Conservation (phyloP, 2,797 vertebrate species). For the Lates japonicus region DNA sequence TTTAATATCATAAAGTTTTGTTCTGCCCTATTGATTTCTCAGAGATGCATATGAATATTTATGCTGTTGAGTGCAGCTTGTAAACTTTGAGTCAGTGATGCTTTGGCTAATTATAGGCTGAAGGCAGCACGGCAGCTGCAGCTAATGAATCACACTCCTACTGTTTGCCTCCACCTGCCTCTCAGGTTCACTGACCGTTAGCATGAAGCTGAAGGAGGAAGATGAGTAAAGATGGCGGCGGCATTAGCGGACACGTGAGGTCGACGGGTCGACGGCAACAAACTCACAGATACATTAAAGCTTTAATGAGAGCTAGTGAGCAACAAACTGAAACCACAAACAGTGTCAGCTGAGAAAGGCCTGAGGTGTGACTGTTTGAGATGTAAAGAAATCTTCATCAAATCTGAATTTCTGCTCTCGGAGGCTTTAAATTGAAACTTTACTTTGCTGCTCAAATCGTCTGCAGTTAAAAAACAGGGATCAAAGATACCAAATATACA, state of each 20-base stretch:
- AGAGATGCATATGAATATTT: conserved; percentile 75
- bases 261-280: conserved; percentile 18
- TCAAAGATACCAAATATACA: not conserved
- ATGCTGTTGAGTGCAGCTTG: conserved; percentile 64
- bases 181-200: conserved; percentile 45
- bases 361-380: not conserved
- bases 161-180: conserved; percentile 57
- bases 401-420: not conserved
- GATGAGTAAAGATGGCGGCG: conserved; percentile 7
- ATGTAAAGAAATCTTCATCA: not conserved
- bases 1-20: conserved; percentile 79
- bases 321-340: not conserved
- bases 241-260: conserved; percentile 7
- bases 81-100: conserved; percentile 66
- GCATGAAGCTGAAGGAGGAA: not conserved
- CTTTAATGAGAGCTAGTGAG: conserved; percentile 36
- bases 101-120: conserved; percentile 69
- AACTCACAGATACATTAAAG: conserved; percentile 30
- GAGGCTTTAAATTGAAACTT: not conserved
- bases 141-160: conserved; percentile 65
- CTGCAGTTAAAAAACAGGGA: not conserved
- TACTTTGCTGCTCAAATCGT: not conserved
- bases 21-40: conserved; percentile 79
- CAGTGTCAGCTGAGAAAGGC: not conserved
- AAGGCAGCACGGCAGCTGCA: conserved; percentile 34